Conservation (phyloP, 2,888 invertebrate species). For the Apantesis nais region DNA sequence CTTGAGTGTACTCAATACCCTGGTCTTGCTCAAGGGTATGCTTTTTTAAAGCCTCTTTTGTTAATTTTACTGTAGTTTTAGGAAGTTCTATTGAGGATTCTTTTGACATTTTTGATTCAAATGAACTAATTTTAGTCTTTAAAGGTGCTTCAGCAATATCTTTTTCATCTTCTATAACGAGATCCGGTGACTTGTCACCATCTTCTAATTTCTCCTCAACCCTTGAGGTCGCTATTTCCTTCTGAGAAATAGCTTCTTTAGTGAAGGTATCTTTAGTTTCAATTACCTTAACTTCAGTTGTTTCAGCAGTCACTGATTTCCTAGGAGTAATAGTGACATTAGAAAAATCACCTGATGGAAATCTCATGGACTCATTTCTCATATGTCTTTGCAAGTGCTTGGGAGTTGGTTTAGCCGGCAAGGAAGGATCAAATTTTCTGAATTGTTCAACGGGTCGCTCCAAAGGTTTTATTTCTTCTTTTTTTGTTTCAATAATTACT, state of each 20-base stretch:
- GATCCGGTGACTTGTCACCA: constrained; percentile 77
- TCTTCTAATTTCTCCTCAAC: constrained; percentile 85
- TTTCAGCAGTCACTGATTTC: constrained; percentile 80
- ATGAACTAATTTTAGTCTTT: constrained; percentile 77
- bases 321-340: constrained; percentile 80
- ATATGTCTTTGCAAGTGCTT: constrained; percentile 83
- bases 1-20: constrained; percentile 81
- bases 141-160: constrained; percentile 82
- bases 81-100: constrained; percentile 74
- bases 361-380: constrained; percentile 84
- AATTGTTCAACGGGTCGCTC: constrained; percentile 76
- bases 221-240: constrained; percentile 79
- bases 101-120: constrained; percentile 79
- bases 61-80: constrained; percentile 76
- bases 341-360: constrained; percentile 83
- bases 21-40: constrained; percentile 81
- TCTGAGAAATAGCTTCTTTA: constrained; percentile 76
- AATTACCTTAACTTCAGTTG: constrained; percentile 65
- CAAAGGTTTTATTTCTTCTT: constrained; percentile 66
- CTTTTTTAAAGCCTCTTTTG: constrained; percentile 82
- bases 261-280: constrained; percentile 69
- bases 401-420: constrained; percentile 81
- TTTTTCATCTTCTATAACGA: constrained; percentile 73
- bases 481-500: constrained; percentile 52
- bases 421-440: constrained; percentile 78